A percentile compares a stretch with the other conserved stretches of the same genome.
Evolutionary conservation across 1,140 invertebrate genomes (phyloP).

Genomic region (Bombus sylvicola): DNA sequence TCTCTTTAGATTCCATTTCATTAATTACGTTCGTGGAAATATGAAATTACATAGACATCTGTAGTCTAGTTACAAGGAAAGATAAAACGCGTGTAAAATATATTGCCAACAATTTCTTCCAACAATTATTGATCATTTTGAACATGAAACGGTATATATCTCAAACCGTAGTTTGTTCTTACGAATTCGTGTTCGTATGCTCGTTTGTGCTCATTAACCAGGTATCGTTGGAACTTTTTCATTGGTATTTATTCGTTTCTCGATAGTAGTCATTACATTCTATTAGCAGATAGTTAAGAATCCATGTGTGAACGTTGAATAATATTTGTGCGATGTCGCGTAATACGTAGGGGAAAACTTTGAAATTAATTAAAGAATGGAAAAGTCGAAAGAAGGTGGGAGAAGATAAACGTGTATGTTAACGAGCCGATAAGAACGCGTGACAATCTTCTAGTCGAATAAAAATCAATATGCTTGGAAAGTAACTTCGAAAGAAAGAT

Average conservation of each 20-base stretch:
- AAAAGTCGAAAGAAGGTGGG: no score
- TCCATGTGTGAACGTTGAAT: neutral
- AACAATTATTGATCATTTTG: neutral
- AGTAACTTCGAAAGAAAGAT: neutral
- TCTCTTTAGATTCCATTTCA: no score
- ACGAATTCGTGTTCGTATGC: no score
- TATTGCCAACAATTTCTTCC: neutral
- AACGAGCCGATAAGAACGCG: slow-evolving; percentile 8
- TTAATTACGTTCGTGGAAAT: no score
- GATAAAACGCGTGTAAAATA: neutral
- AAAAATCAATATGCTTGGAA: neutral
- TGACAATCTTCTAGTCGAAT: neutral
- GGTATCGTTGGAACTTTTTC: neutral
- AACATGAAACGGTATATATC: neutral
- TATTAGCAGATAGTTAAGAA: neutral
- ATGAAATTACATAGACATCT: no score
- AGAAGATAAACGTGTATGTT: neutral
- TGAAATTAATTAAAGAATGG: neutral
- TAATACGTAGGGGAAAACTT: neutral
- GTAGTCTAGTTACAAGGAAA: no score
- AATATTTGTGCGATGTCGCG: neutral
- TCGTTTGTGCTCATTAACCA: neutral
- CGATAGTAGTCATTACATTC: neutral
- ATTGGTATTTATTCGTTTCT: neutral
- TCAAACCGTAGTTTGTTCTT: no score